These are phyloP conservation scores for Platyscapa corneri DNA, from an alignment of 1,140 invertebrate genomes.

Conservation along the genomic window DNA sequence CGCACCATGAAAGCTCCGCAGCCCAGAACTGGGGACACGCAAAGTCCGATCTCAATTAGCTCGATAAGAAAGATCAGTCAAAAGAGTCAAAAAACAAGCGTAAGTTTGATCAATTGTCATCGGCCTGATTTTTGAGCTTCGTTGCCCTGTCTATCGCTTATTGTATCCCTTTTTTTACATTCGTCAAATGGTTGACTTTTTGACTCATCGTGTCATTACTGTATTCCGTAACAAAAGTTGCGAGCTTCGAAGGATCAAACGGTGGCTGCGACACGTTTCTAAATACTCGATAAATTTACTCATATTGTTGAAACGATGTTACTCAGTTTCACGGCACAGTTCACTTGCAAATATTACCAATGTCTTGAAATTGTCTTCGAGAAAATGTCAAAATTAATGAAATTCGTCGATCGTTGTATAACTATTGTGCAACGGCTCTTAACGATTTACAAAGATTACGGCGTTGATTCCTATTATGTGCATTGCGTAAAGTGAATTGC, in stretches of 20 bases:
- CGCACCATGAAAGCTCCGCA: not conserved
- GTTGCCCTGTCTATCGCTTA: not conserved
- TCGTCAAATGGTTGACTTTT: not conserved
- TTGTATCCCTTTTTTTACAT: not conserved
- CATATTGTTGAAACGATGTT: no score
- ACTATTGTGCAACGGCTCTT: not conserved
- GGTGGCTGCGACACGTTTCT: no score
- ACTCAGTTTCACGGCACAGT: no score
- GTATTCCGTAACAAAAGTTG: no score
- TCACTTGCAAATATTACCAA: no score
- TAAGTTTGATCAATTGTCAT: not conserved
- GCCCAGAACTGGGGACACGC: not conserved
- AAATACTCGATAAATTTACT: no score
- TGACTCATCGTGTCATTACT: no score
- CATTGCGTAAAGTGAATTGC: no score
- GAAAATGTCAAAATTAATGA: constrained; percentile 29
- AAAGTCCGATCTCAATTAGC: no score
- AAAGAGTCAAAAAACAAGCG: not conserved
- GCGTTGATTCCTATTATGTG: not conserved
- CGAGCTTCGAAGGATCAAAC: no score
- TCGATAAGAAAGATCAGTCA: not conserved
- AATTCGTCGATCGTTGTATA: constrained; percentile 8
- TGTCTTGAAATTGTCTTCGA: not conserved
- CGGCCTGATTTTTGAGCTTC: no score
- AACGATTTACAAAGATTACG: not conserved